Conservation (phyloP, 2,113 vertebrate genomes). For the Dicentrarchus labrax region DNA sequence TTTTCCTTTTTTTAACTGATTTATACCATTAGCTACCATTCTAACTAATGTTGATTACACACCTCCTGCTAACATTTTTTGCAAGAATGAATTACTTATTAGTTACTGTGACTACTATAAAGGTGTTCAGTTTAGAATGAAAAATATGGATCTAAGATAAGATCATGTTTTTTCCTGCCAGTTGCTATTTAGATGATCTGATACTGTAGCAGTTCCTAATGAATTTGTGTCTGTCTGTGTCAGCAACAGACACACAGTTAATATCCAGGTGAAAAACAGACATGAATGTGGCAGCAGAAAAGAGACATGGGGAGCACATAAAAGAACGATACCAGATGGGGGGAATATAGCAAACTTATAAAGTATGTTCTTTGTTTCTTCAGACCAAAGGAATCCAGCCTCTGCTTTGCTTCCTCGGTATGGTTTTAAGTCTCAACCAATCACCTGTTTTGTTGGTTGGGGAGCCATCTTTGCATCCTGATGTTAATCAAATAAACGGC, state of each 20-base stretch:
- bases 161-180: neutral
- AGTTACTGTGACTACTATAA: too few species aligned
- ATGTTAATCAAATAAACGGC: slow-evolving; percentile 75
- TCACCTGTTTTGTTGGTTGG: slow-evolving; percentile 68
- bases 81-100: too few species aligned
- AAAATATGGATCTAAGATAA: neutral
- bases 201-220: too few species aligned
- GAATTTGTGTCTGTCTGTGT: neutral
- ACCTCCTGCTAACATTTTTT: too few species aligned
- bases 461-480: slow-evolving; percentile 64
- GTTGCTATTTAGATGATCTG: too few species aligned
- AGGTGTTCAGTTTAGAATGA: too few species aligned
- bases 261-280: neutral
- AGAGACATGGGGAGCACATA: neutral
- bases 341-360: neutral
- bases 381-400: slow-evolving; percentile 22
- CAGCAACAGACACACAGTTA: neutral
- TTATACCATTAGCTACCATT: too few species aligned
- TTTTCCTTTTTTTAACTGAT: too few species aligned
- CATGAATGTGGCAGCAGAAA: neutral
- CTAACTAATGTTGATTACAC: too few species aligned
- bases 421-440: slow-evolving; percentile 56
- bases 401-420: slow-evolving; percentile 20
- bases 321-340: neutral
- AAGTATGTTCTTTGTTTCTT: neutral